phyloP scores from a whole-genome alignment of 30 jellyfish, hydroid and myxozoan genomes.

The Aurelia aurita region DNA sequence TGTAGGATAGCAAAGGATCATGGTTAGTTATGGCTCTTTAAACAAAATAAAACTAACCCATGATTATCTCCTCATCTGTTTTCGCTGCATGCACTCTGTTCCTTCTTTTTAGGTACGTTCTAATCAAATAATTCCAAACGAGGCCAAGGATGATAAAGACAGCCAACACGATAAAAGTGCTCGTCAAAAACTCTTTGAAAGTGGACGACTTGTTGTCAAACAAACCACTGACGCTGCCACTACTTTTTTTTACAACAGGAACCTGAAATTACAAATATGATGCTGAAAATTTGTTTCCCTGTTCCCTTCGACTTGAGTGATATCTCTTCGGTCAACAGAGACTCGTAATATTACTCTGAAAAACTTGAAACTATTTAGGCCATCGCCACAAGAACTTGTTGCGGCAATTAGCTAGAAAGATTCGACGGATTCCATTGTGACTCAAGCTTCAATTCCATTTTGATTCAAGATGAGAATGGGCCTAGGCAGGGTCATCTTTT shows the following conservation, averaged over 20 bases:
- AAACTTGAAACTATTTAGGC: too few species aligned
- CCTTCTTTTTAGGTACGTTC: conserved; percentile 25
- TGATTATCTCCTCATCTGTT: background rate
- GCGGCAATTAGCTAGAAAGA: too few species aligned
- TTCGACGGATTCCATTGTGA: too few species aligned
- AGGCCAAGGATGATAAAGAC: conserved; percentile 17
- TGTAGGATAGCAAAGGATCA: too few species aligned
- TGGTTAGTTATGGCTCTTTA: too few species aligned
- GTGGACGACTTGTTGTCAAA: conserved; percentile 10
- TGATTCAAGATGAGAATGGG: too few species aligned
- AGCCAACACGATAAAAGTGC: conserved; percentile 5
- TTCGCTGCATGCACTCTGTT: conserved; percentile 17
- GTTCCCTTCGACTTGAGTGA: too few species aligned
- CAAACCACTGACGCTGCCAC: conserved; percentile 33
- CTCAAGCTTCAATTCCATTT: too few species aligned
- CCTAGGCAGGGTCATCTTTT: too few species aligned
- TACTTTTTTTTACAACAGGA: conserved; percentile 18
- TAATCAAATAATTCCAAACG: conserved; percentile 24
- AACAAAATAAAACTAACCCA: conserved; percentile 9
- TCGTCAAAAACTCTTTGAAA: conserved; percentile 7
- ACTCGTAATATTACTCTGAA: too few species aligned
- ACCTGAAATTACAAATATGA: background rate
- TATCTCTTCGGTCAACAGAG: too few species aligned
- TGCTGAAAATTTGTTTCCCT: background rate
- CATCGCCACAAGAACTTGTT: too few species aligned